phyloP scores from a whole-genome alignment of 2,888 invertebrate species.

The Andrena flavipes region DNA sequence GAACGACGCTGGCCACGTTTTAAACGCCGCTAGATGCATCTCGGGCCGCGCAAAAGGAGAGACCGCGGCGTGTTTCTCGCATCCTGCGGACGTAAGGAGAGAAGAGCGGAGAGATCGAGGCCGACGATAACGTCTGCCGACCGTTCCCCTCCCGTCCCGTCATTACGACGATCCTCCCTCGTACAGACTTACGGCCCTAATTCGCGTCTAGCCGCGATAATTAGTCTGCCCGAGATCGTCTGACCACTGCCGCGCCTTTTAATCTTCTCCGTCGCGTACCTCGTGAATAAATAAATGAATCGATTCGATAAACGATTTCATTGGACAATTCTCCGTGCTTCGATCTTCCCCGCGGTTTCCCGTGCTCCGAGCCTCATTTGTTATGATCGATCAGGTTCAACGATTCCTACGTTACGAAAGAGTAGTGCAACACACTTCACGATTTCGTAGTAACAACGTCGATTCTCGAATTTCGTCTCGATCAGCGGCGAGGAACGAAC shows the following conservation, averaged over 20 bases:
- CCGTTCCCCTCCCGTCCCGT: conserved; percentile 39
- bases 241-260: conserved; percentile 5
- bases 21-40: conserved; percentile 58
- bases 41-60: conserved; percentile 28
- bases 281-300: too few species aligned
- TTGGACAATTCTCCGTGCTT: not conserved
- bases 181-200: conserved; percentile 71
- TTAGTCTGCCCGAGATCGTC: conserved; percentile 66
- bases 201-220: conserved; percentile 75
- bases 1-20: conserved; percentile 58
- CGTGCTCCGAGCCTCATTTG: not conserved
- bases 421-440: not conserved
- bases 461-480: conserved; percentile 31
- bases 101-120: conserved; percentile 64
- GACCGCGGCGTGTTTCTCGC: conserved; percentile 37
- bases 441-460: conserved; percentile 11
- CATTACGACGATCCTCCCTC: conserved; percentile 45
- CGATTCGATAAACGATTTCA: not conserved
- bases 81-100: conserved; percentile 50
- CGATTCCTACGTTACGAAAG: conserved; percentile 4
- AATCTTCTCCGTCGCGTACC: not conserved
- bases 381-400: not conserved
- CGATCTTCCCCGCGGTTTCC: not conserved
- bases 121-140: conserved; percentile 63
- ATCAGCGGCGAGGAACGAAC: conserved; percentile 38